A percentile compares a stretch with the other conserved stretches of the same genome.
Conservation (phyloP, 2,113 vertebrate genomes). For the Tor tambroides region DNA sequence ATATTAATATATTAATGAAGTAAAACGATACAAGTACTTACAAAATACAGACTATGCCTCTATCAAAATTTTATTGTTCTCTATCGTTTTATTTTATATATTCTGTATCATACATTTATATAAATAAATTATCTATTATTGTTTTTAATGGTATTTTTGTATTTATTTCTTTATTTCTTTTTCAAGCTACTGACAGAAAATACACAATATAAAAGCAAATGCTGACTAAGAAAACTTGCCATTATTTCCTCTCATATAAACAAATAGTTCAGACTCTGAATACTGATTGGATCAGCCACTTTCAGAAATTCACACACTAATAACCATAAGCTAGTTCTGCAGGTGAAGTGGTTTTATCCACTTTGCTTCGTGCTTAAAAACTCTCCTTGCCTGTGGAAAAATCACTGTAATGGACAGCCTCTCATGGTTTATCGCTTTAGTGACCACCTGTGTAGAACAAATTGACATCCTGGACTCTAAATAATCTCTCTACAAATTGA, state of each 20-base stretch:
- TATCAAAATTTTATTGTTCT: too few species aligned
- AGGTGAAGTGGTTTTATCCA: neutral
- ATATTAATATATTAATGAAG: too few species aligned
- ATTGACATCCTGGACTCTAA: neutral
- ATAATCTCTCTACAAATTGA: neutral
- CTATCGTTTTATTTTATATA: too few species aligned
- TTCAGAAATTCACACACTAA: neutral
- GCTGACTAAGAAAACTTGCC: neutral
- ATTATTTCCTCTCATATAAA: neutral
- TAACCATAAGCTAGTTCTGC: neutral
- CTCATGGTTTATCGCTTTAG: neutral
- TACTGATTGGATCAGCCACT: neutral
- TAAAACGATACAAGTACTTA: too few species aligned
- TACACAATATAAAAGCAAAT: too few species aligned
- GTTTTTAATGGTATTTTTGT: too few species aligned
- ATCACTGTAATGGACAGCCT: neutral
- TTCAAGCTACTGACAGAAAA: too few species aligned
- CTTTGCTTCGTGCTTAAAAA: neutral
- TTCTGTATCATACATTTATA: too few species aligned
- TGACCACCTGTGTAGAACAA: neutral
- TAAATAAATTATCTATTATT: too few species aligned
- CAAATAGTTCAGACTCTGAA: too few species aligned
- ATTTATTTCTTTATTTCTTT: too few species aligned
- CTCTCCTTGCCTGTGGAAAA: neutral
- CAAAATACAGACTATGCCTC: too few species aligned